Evolutionary conservation across 1,140 invertebrate genomes (phyloP).

Genomic region (Antheraea pernyi): DNA sequence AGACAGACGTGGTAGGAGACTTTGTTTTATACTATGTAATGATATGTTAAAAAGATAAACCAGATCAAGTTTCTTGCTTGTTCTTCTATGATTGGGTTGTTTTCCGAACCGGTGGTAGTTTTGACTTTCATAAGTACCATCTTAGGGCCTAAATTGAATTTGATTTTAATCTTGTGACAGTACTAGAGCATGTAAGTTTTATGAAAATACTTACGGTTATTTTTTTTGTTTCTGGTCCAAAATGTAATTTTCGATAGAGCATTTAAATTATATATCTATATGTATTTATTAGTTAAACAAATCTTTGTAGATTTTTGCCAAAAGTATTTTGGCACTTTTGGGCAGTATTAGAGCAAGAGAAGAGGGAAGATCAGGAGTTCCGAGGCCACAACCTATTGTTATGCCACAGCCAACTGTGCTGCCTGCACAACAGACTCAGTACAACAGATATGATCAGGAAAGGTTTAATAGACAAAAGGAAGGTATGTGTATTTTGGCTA

Average conservation of each 20-base stretch:
- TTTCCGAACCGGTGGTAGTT: no score
- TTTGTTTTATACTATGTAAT: no score
- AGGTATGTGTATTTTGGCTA: slow-evolving; percentile 68
- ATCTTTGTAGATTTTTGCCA: slow-evolving; percentile 87
- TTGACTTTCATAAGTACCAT: no score
- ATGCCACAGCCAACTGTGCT: slow-evolving; percentile 85
- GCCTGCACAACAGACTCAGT: slow-evolving; percentile 85
- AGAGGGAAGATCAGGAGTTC: slow-evolving; percentile 87
- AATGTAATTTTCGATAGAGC: background rate
- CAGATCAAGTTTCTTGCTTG: no score
- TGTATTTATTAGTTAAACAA: background rate
- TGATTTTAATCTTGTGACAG: no score
- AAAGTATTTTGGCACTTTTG: slow-evolving; percentile 96
- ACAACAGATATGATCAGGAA: slow-evolving; percentile 99
- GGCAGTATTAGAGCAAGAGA: slow-evolving; percentile 96
- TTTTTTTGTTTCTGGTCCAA: background rate
- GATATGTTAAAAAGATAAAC: no score
- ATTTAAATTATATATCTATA: background rate
- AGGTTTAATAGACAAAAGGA: slow-evolving; percentile 94
- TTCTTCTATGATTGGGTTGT: no score
- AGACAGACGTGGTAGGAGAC: no score
- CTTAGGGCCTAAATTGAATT: no score
- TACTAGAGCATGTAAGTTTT: no score
- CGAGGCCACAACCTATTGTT: slow-evolving; percentile 83
- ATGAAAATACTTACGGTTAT: background rate